Evolutionary conservation across 2,113 vertebrate genomes (phyloP).

Genomic region (Rhinichthys klamathensis): DNA sequence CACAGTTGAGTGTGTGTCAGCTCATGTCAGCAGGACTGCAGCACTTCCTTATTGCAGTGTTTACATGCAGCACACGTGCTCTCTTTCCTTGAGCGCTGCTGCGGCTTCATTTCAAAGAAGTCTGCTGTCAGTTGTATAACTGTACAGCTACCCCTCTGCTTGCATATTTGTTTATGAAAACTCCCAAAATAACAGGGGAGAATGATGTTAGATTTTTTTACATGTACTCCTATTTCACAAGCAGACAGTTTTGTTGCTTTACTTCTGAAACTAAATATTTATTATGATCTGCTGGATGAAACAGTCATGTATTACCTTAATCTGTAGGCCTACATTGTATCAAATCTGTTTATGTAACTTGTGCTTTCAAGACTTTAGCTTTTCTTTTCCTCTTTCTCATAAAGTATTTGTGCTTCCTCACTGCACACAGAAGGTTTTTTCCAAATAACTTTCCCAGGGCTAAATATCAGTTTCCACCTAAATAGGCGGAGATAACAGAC

Average conservation of each 20-base stretch:
- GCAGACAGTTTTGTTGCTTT: background rate
- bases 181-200: constrained; percentile 10
- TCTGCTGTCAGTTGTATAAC: constrained; percentile 39
- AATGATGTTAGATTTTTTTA: constrained; percentile 3
- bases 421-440: background rate
- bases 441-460: constrained; percentile 36
- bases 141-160: background rate
- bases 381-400: constrained; percentile 39
- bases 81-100: constrained; percentile 38
- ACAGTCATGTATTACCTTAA: background rate
- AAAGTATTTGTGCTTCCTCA: background rate
- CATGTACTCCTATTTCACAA: background rate
- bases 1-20: constrained; percentile 60
- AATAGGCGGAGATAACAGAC: constrained; percentile 12
- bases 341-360: background rate
- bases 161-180: constrained; percentile 24
- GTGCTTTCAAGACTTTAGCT: background rate
- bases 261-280: background rate
- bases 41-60: constrained; percentile 73
- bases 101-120: background rate
- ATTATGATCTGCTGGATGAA: background rate
- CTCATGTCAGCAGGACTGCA: constrained; percentile 65
- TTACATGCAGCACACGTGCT: constrained; percentile 77
- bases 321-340: background rate
- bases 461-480: constrained; percentile 46